Base-by-base conservation (phyloP, 2,888 invertebrate species). In the Capitulum mitella region DNA sequence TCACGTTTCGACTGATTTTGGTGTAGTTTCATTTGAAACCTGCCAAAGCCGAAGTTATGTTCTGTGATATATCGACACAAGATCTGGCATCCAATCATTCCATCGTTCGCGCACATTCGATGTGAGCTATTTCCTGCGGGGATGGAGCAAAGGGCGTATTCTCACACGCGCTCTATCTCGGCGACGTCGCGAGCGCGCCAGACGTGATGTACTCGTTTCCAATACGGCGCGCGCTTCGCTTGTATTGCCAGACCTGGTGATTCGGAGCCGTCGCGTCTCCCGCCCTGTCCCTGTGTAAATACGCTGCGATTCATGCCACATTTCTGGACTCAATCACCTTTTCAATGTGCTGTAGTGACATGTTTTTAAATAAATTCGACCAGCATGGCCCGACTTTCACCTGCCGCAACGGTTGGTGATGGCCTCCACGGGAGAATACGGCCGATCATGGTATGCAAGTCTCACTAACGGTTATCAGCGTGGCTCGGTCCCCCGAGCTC, bases 281-380 rank as follows among this genome's bases (percentile, higher is more conserved):
- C 40, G 40, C 37, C 37, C 26, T 12, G 14, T 26, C 26, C 70
- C 70, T 19, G 29, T 70, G 70, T 70, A 70, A 37, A 70, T 70
- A 70, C 8, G 37, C 26, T 37, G 37, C 12, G 70, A 26, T 26
- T 26, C 29, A 29, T 22, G 70, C 22, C 70, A 40, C 37, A 10
- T 40, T 37, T 70, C 37, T 29, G 37, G 70, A 70, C 26, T 70
- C 37, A 37, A 40, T 40, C 70, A 37, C 70, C 70, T 64, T 58
- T 70, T 70, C 70, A 40, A 37, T 70, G 70, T 70, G 70, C 70
- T 40, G 70, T 70, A 70, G 70, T 70, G 70, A 70, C 37, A 70
- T 70, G 70, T 70, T 70, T 70, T 40, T 70, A 40, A 70, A 29
- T 29, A 70, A 64, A 70, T 34, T 40, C 40, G 70, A 70, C 37